Base-by-base conservation (phyloP, 2,113 vertebrate genomes). In the Tupaia chinensis region DNA sequence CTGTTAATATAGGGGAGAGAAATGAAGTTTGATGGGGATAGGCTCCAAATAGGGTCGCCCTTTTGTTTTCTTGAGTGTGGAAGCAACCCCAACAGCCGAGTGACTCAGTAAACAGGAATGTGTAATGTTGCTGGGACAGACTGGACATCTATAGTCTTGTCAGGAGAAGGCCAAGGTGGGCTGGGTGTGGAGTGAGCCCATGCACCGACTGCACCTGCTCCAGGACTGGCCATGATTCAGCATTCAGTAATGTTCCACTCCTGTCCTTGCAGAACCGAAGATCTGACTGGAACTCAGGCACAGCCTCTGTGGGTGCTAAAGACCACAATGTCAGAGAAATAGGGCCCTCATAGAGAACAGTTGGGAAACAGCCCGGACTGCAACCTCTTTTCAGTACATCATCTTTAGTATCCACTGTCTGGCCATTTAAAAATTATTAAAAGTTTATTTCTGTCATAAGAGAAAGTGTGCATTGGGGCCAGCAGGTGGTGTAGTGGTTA, bases 211-310 rank as follows among this genome's bases (percentile, higher is more conserved):
- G 29, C 54, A 29, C 54, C 72, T 22, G 9, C 78, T 60, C 27
- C 22, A 12, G 77, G n/a, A 1, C 77, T n/a, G 78, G 73, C 3
- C 3, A 11, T 13, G 22, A 58, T 79, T 53, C 58, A 63, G n/a
- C 16, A 1, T 23, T 87, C 1, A 0, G 63, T 20, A 61, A 60
- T 3, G 17, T 17, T 29, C 68, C 19, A 20, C 27, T 60, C 34
- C 15, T 53, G 63, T 7, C 29, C 70, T n/a, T 9, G 17, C 29
- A 34, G 0, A 0, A 32, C 22, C n/a, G 0, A 4, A 68, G 13
- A 23, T 25, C 79, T 66, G 44, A 53, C 0, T 34, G 81, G 34
- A 34, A 20, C 58, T 12, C 17, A 29, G 91, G 78, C 15, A 12
- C 13, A 20, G 86, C 9, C 12, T 87, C 61, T 69, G 14, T 14